Percentiles rank a stretch among this genome's conserved stretches.
These are phyloP conservation scores for Scolopax rusticola DNA, from an alignment of 2,797 vertebrate genomes.

Conservation along the genomic window DNA sequence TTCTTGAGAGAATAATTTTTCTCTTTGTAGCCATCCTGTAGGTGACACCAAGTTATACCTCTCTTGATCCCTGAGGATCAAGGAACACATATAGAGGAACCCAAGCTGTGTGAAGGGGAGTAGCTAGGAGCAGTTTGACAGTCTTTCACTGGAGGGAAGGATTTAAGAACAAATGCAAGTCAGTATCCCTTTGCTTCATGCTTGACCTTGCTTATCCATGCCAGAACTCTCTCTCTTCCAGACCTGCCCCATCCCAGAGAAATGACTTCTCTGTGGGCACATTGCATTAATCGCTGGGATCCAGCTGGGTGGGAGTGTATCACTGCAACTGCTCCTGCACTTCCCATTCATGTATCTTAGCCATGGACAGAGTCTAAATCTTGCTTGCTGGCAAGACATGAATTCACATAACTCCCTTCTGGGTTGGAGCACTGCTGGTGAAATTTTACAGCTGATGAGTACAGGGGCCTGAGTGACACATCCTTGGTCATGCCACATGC, in stretches of 20 bases:
- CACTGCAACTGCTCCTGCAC: neutral
- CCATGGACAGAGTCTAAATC: neutral
- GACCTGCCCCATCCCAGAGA: neutral
- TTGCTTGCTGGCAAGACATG: neutral
- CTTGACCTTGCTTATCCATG: neutral
- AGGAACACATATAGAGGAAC: neutral
- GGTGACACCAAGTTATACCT: neutral
- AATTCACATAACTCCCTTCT: neutral
- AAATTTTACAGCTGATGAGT: neutral
- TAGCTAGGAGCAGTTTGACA: neutral
- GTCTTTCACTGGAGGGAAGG: neutral
- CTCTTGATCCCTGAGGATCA: neutral
- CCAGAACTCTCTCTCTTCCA: neutral
- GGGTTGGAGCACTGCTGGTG: neutral
- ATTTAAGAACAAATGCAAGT: neutral
- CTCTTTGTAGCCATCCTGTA: neutral
- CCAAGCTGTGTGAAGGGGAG: neutral
- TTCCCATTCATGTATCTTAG: neutral
- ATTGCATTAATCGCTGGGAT: neutral
- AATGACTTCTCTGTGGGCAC: neutral
- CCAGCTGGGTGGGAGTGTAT: neutral
- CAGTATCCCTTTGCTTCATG: accelerated
- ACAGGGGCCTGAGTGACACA: accelerated
- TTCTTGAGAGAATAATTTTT: neutral
- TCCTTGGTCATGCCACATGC: neutral